phyloP scores from a whole-genome alignment of 2,113 vertebrate species.

The Thamnaconus septentrionalis region DNA sequence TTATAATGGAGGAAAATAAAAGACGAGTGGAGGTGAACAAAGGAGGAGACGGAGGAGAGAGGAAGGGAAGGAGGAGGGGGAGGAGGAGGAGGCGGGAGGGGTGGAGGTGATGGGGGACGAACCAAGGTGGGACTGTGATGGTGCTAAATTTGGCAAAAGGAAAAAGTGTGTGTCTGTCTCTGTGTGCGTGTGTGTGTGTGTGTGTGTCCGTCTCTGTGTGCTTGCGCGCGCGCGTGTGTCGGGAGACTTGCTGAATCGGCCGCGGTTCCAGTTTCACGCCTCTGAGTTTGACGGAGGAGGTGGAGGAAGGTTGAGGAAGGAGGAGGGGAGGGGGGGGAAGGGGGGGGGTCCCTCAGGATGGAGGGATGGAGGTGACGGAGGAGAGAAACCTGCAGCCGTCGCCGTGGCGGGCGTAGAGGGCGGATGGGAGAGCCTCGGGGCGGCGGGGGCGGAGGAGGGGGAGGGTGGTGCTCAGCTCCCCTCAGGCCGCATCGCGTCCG shows the following conservation, averaged over 20 bases:
- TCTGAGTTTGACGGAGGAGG: conserved; percentile 66
- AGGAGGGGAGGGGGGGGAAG: conserved; percentile 34
- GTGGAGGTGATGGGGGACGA: conserved; percentile 65
- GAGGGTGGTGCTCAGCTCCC: too few relatives aligned
- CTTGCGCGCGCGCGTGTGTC: conserved; percentile 31
- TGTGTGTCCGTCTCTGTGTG: conserved; percentile 55
- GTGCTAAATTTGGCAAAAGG: conserved; percentile 88
- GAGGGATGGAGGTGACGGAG: conserved; percentile 32
- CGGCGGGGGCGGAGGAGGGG: too few relatives aligned
- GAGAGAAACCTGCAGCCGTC: conserved; percentile 19
- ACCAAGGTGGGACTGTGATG: conserved; percentile 85
- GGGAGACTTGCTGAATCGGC: conserved; percentile 80
- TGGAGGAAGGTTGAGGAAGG: conserved; percentile 14
- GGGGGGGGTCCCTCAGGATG: conserved; percentile 65
- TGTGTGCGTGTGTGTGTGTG: conserved; percentile 52
- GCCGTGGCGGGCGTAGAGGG: too few relatives aligned
- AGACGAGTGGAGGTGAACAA: conserved; percentile 13
- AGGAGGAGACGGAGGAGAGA: not conserved
- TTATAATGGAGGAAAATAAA: not conserved
- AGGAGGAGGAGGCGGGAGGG: conserved; percentile 31
- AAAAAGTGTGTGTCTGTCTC: conserved; percentile 69
- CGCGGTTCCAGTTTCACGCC: conserved; percentile 75
- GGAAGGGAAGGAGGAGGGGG: conserved; percentile 30
- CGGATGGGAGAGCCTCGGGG: too few relatives aligned
- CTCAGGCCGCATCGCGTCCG: too few relatives aligned